These are phyloP conservation scores for Ornithoptera alexandrae DNA, from an alignment of 2,888 invertebrate species.

Conservation along the genomic window DNA sequence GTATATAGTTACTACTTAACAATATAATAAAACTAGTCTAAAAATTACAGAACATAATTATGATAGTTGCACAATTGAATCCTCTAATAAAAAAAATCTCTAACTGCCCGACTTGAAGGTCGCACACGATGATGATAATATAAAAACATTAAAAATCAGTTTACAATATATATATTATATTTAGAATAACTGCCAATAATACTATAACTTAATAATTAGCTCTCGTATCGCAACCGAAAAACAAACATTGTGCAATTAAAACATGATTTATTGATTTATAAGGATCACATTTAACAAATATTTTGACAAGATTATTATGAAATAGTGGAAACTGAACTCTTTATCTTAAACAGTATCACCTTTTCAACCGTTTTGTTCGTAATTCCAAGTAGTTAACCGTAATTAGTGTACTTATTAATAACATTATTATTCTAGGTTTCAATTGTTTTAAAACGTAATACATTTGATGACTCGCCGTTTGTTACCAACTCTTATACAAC, in stretches of 20 bases:
- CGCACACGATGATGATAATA: too few relatives aligned
- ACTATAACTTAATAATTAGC: not conserved
- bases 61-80: too few relatives aligned
- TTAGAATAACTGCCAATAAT: not conserved
- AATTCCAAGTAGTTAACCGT: not conserved
- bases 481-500: too few relatives aligned
- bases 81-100: too few relatives aligned
- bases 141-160: too few relatives aligned
- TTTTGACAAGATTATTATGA: slow-evolving; percentile 21
- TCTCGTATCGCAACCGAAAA: not conserved
- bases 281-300: slow-evolving; percentile 18
- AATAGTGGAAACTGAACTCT: not conserved
- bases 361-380: not conserved
- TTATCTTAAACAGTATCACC: slow-evolving; percentile 2
- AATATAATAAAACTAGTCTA: too few relatives aligned
- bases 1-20: too few relatives aligned
- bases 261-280: slow-evolving; percentile 16
- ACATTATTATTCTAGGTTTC: not conserved
- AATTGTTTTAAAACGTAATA: not conserved
- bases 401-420: not conserved
- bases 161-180: too few relatives aligned
- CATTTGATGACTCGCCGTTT: not conserved
- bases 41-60: too few relatives aligned
- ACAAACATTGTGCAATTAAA: slow-evolving; percentile 6
- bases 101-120: too few relatives aligned